Conservation (phyloP, 2,888 invertebrate genomes). For the Tolmerus cingulatus region DNA sequence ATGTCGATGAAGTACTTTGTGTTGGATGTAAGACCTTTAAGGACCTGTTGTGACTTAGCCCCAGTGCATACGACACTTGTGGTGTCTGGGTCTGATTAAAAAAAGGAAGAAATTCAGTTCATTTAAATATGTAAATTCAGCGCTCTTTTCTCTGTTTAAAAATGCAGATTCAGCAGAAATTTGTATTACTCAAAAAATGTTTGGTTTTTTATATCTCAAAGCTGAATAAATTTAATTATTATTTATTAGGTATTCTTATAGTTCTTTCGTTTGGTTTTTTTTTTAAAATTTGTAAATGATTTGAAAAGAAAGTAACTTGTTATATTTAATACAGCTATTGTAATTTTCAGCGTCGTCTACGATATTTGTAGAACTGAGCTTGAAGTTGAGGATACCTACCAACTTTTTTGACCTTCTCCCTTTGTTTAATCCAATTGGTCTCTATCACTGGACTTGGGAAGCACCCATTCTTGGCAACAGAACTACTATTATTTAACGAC, state of each 20-base stretch:
- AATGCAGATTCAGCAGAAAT: no score
- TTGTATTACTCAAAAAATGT: no score
- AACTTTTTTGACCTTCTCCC: conserved; percentile 56
- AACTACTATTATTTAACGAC: conserved; percentile 51
- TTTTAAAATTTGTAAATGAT: no score
- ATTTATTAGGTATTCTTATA: no score
- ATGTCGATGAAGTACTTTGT: conserved; percentile 60
- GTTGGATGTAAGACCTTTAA: conserved; percentile 57
- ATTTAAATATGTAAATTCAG: background rate
- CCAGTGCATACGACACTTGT: conserved; percentile 61
- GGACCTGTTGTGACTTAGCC: conserved; percentile 58
- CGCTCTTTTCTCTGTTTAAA: no score
- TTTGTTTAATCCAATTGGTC: conserved; percentile 56
- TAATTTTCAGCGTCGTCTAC: no score
- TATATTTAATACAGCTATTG: no score
- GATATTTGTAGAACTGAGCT: background rate
- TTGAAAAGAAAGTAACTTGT: no score
- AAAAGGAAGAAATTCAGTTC: background rate
- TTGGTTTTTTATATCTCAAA: no score
- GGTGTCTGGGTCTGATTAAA: conserved; percentile 47
- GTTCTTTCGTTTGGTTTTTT: no score
- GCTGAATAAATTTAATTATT: no score
- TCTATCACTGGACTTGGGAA: conserved; percentile 54
- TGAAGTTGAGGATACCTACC: conserved; percentile 50
- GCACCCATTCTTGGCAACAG: conserved; percentile 49